These are phyloP conservation scores for Troglohyphantes excavatus DNA, from an alignment of 2,888 invertebrate genomes.

Conservation along the genomic window DNA sequence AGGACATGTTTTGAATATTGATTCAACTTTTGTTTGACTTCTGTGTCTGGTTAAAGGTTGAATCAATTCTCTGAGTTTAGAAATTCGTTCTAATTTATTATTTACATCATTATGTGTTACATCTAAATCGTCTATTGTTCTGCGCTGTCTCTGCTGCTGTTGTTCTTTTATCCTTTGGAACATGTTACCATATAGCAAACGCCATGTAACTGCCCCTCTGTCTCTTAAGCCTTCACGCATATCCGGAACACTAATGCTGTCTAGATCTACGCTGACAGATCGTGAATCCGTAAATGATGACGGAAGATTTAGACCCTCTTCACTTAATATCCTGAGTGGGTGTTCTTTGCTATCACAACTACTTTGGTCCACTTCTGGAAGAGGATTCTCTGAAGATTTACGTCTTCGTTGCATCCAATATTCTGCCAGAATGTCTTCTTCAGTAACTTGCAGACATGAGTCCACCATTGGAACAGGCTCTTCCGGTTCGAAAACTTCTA, in stretches of 20 bases:
- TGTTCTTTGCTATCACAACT: conserved; percentile 86
- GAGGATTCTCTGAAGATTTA: conserved; percentile 85
- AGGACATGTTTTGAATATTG: conserved; percentile 80
- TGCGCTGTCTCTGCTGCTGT: conserved; percentile 58
- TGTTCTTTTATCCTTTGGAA: conserved; percentile 74
- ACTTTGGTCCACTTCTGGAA: conserved; percentile 89
- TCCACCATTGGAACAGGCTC: conserved; percentile 94
- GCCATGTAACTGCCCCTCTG: conserved; percentile 67
- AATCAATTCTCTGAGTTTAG: conserved; percentile 91
- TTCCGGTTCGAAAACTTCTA: conserved; percentile 90
- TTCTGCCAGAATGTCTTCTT: conserved; percentile 94
- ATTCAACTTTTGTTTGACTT: conserved; percentile 72
- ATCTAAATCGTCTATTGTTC: conserved; percentile 45
- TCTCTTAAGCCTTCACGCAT: conserved; percentile 60
- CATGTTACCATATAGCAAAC: conserved; percentile 74
- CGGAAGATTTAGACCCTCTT: conserved; percentile 94
- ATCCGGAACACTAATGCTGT: conserved; percentile 71
- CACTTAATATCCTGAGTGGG: conserved; percentile 93
- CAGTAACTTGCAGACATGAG: conserved; percentile 91
- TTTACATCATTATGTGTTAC: conserved; percentile 79
- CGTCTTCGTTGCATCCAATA: conserved; percentile 80
- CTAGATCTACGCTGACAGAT: conserved; percentile 77
- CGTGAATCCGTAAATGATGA: conserved; percentile 91
- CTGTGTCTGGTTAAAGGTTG: conserved; percentile 88
- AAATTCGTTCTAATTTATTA: conserved; percentile 88